Conservation (phyloP, 2,797 vertebrate genomes). For the Vireo griseus region DNA sequence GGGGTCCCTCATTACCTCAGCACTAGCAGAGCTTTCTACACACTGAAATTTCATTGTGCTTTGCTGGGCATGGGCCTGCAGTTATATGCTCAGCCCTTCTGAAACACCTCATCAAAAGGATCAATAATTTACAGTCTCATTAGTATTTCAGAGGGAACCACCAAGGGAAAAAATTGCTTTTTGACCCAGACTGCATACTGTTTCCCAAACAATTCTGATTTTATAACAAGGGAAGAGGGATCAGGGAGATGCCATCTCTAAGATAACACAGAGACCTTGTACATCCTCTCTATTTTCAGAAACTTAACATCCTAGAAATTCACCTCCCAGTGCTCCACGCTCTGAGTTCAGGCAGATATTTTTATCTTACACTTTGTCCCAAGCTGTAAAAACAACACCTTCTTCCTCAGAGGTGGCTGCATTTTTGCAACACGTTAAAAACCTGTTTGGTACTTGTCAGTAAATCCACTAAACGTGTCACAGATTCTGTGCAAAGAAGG, state of each 20-base stretch:
- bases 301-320: neutral
- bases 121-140: neutral
- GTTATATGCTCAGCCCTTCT: neutral
- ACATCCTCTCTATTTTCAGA: neutral
- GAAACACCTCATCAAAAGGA: neutral
- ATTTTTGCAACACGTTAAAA: neutral
- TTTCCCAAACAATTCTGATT: neutral
- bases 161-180: neutral
- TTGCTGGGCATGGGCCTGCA: neutral
- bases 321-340: neutral
- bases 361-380: neutral
- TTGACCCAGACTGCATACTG: neutral
- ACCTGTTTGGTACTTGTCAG: neutral
- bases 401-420: neutral
- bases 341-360: neutral
- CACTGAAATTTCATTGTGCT: slow-evolving; percentile 9
- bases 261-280: neutral
- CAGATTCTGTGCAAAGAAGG: neutral
- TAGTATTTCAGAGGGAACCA: neutral
- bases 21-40: neutral
- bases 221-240: neutral
- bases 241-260: neutral
- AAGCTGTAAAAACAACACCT: neutral
- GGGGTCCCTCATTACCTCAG: slow-evolving; percentile 52
- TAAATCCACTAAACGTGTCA: neutral